phyloP scores from a whole-genome alignment of 2,797 vertebrate species.

The Sebastes alutus region DNA sequence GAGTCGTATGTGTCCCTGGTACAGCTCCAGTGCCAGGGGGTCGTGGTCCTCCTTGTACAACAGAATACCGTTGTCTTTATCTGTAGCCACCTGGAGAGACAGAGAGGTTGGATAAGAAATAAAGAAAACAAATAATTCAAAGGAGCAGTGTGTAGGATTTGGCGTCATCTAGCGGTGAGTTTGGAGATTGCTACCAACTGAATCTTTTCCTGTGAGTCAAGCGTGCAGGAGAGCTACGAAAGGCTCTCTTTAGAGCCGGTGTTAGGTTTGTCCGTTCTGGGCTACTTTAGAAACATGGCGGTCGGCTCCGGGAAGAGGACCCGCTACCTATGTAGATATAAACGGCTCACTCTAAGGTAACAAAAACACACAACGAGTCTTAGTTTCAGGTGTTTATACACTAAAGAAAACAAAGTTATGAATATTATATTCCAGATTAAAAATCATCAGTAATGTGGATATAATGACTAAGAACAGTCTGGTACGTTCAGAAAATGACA shows the following conservation, averaged over 20 bases:
- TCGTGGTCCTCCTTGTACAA: slow-evolving; percentile 95
- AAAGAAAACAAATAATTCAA: neutral
- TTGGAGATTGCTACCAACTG: neutral
- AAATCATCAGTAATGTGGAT: no score
- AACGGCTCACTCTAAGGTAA: no score
- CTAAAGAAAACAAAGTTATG: neutral
- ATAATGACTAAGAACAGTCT: no score
- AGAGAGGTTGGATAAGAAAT: neutral
- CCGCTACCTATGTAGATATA: rapidly evolving
- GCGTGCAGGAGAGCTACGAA: no score
- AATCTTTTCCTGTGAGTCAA: no score
- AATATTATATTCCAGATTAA: neutral
- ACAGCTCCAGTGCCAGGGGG: slow-evolving; percentile 93
- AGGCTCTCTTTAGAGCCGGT: rapidly evolving
- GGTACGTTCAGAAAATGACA: no score
- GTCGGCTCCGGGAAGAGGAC: rapidly evolving
- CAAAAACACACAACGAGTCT: no score
- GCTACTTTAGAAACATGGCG: no score
- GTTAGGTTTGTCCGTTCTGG: no score
- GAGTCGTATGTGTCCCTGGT: slow-evolving; percentile 95
- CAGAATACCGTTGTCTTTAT: slow-evolving; percentile 94
- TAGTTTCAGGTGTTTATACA: neutral
- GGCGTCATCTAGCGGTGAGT: neutral
- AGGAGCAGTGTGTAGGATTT: neutral
- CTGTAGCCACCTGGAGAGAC: slow-evolving; percentile 88